Evolutionary conservation across 35 echinoderm and acorn worm species (phyloP).

Genomic region (Patiria miniata): DNA sequence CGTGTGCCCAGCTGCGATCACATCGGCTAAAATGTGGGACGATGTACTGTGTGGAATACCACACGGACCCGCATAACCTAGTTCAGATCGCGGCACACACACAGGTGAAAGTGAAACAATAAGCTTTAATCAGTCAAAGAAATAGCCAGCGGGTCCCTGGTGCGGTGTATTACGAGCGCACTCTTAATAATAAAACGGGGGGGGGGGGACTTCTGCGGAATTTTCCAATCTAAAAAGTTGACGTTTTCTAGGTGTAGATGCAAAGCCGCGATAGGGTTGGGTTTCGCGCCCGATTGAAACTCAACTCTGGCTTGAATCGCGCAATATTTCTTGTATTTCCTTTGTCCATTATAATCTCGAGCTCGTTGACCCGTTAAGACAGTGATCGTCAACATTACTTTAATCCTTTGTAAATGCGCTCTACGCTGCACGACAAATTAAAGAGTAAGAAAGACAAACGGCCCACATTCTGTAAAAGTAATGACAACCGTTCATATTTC

Average conservation of each 20-base stretch:
- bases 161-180: too few relatives aligned
- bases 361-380: too few relatives aligned
- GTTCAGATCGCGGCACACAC: background rate
- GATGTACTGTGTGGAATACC: background rate
- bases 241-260: constrained; percentile 21
- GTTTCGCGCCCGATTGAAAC: background rate
- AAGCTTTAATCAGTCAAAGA: constrained; percentile 1
- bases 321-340: constrained; percentile 19
- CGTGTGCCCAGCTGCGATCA: constrained; percentile 1
- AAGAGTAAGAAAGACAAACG: too few relatives aligned
- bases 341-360: background rate
- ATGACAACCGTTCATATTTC: too few relatives aligned
- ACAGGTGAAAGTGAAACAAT: constrained; percentile 6
- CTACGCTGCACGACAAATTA: too few relatives aligned
- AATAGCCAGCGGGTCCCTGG: background rate
- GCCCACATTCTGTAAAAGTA: too few relatives aligned
- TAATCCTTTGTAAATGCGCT: too few relatives aligned
- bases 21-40: background rate
- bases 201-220: constrained; percentile 2
- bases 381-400: too few relatives aligned
- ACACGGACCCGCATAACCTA: background rate
- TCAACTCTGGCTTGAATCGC: background rate
- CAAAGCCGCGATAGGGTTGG: constrained; percentile 5
- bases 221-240: constrained; percentile 32
- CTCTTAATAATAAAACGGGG: background rate